Percentiles rank a stretch among this genome's conserved stretches.
These are phyloP conservation scores for Drosophila dives DNA, from an alignment of 2,888 invertebrate species.

Conservation along the genomic window DNA sequence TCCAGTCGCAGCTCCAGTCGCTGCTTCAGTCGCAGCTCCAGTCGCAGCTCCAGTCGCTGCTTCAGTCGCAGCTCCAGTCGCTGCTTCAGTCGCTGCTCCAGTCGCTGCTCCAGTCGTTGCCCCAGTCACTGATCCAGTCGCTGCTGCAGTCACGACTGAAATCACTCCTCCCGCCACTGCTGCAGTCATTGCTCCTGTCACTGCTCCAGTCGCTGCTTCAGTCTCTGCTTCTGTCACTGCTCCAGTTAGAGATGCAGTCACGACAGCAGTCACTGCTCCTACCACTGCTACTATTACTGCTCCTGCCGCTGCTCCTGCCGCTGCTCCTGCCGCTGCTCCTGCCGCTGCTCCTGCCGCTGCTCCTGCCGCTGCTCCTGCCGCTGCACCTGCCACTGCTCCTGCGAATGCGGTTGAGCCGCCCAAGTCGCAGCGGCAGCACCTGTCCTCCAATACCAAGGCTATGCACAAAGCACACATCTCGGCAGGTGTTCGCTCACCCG, in stretches of 20 bases:
- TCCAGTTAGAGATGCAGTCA: background rate
- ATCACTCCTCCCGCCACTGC: background rate
- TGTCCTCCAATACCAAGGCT: slow-evolving; percentile 48
- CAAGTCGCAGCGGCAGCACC: slow-evolving; percentile 19
- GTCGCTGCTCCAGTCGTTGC: background rate
- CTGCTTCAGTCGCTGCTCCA: rapidly evolving
- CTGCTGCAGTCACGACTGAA: rapidly evolving
- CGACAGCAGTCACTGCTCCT: background rate
- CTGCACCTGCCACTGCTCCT: background rate
- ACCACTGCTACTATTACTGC: no score
- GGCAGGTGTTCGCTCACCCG: background rate
- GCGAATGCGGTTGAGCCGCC: background rate
- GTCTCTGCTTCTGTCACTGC: background rate
- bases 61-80: rapidly evolving
- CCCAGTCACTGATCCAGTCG: background rate
- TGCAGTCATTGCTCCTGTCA: background rate
- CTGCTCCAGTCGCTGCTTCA: background rate
- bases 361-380: background rate
- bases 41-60: background rate
- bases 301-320: background rate
- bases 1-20: background rate
- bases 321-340: background rate
- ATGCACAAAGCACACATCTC: background rate
- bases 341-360: background rate
- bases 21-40: background rate